Conservation (phyloP, 1,140 invertebrate species). For the Drosophila sproati region DNA sequence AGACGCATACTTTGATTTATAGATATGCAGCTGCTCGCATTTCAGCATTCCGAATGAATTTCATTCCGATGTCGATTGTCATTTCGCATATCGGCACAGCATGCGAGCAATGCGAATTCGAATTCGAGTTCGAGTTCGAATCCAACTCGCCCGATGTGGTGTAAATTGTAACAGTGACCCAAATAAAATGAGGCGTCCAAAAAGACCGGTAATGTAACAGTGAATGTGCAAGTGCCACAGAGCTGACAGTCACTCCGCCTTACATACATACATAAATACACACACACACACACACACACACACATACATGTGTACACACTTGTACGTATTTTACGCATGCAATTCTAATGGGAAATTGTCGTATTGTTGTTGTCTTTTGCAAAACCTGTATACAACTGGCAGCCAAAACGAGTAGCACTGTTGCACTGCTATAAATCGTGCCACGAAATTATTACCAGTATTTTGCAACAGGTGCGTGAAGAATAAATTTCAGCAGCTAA, state of each 20-base stretch:
- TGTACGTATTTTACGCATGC: constrained; percentile 64
- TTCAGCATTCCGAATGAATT: constrained; percentile 12
- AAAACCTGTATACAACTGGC: constrained; percentile 56
- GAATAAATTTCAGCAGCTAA: too few species aligned
- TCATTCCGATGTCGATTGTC: constrained; percentile 20
- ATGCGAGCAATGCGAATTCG: constrained; percentile 5
- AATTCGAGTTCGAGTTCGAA: constrained; percentile 1
- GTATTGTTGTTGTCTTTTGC: constrained; percentile 40
- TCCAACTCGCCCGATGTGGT: constrained; percentile 7
- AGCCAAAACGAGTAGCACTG: constrained; percentile 27
- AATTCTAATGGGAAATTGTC: constrained; percentile 62
- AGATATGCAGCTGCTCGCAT: constrained; percentile 24
- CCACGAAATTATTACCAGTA: neutral
- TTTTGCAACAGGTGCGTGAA: neutral
- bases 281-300: neutral
- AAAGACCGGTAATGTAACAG: constrained; percentile 82
- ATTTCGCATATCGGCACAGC: constrained; percentile 60
- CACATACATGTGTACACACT: constrained; percentile 3
- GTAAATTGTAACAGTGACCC: constrained; percentile 82
- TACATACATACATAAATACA: constrained; percentile 9
- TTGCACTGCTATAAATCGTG: constrained; percentile 27
- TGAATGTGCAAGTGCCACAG: constrained; percentile 70
- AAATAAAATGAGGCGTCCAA: constrained; percentile 74
- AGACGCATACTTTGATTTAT: neutral
- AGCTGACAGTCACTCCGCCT: constrained; percentile 15